Evolutionary conservation across 2,888 invertebrate species (phyloP), one percentile per base, ranked within the genome.

Genomic region (Synanthedon formicaeformis): DNA sequence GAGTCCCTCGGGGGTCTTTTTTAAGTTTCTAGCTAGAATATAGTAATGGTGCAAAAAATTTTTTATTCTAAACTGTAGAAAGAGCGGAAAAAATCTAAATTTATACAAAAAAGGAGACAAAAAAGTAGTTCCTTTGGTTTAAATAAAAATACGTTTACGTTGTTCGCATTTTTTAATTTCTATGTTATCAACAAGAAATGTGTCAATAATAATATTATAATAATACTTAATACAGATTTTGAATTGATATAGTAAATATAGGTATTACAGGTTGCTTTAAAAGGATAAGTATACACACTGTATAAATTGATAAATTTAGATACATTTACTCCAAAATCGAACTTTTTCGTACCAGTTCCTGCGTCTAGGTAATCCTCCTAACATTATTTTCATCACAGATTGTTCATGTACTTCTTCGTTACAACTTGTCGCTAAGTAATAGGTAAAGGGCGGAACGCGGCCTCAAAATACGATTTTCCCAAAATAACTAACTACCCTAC

Each of bases 371-470:
- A 63, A 67, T 71, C 69, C 71, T 73, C 71, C 77, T 81, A 76
- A 78, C 72, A 78, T 71, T 78, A 80, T 73, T 77, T 34, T 78
- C 76, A 86, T 86, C 86, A 86, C 86, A 86, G 86, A 79, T 82
- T 73, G 66, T 73, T 76, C 74, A 79, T 86, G 86, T 86, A 86
- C 85, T 85, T 81, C 69, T 74, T 76, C 61, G 69, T 79, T 80
- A 71, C 59, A 34, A 27, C 54, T 64, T 65, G 64, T 69, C 62
- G 67, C 65, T 70, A 63, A 73, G 61, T 62, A 66, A 65, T 66
- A 69, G 63, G 65, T 65, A 64, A 65, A 73, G 78, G 75, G 78
- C 72, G 75, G 77, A 76, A 73, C 66, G 60, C 65, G 65, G 67
- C 67, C 65, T 67, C 63, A 62, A 55, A 48, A 54, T 55, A 53